phyloP scores from a whole-genome alignment of 2,888 invertebrate species.

The Acleris cristana region DNA sequence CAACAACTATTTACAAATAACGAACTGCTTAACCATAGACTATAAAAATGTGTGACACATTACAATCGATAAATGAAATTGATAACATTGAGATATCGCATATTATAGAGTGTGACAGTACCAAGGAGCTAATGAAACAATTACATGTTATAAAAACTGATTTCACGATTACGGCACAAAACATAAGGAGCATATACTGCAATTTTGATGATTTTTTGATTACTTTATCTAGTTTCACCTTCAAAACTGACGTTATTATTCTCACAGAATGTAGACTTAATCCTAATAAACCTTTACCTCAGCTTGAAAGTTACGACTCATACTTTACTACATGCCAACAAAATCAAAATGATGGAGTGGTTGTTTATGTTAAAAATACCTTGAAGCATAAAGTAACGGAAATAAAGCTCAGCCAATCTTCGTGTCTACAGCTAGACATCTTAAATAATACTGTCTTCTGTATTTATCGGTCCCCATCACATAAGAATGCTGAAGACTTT shows the following conservation, averaged over 20 bases:
- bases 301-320: background rate
- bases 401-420: constrained; percentile 3
- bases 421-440: constrained; percentile 2
- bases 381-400: constrained; percentile 5
- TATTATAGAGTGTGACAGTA: constrained; percentile 4
- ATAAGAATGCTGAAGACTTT: constrained; percentile 1
- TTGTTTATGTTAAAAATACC: constrained; percentile 4
- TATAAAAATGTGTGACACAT: background rate
- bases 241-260: constrained; percentile 2
- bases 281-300: constrained; percentile 4
- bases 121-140: background rate
- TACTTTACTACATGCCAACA: background rate
- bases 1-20: no score
- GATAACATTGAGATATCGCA: constrained; percentile 7
- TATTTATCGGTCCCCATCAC: constrained; percentile 8
- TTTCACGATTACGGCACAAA: constrained; percentile 10
- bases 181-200: constrained; percentile 12
- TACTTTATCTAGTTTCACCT: constrained; percentile 4
- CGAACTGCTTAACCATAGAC: no score
- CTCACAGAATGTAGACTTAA: constrained; percentile 14
- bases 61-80: constrained; percentile 4
- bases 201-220: constrained; percentile 8
- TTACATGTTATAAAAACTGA: background rate
- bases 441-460: constrained; percentile 2
- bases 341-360: constrained; percentile 15